These are phyloP conservation scores for Polydrusus pterygomalis DNA, from an alignment of 2,888 invertebrate genomes.

Conservation along the genomic window DNA sequence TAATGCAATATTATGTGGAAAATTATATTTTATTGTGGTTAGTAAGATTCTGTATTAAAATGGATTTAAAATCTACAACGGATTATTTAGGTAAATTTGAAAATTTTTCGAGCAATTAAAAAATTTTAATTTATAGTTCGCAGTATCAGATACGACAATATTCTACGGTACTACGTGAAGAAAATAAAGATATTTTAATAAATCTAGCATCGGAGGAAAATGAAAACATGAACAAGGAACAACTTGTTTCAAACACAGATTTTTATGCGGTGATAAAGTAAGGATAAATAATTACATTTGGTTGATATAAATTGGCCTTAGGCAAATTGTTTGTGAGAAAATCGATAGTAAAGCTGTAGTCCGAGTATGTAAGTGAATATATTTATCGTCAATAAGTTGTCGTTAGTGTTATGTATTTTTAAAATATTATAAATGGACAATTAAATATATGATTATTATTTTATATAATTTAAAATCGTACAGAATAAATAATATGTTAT, in stretches of 20 bases:
- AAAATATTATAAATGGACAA: neutral
- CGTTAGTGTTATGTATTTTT: neutral
- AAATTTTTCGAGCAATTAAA: too few relatives aligned
- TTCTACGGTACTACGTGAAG: slow-evolving; percentile 1
- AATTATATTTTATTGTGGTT: too few relatives aligned
- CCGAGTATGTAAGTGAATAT: neutral
- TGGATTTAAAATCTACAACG: neutral
- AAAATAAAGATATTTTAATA: slow-evolving; percentile 32
- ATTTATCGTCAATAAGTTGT: neutral
- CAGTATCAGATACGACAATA: slow-evolving; percentile 31
- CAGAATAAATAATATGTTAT: too few relatives aligned
- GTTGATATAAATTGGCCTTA: neutral
- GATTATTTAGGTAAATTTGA: neutral
- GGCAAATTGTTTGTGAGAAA: slow-evolving; percentile 22
- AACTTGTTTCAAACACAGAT: slow-evolving; percentile 7
- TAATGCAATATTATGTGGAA: too few relatives aligned
- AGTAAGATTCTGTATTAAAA: too few relatives aligned
- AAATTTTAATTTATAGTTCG: too few relatives aligned
- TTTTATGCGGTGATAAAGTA: slow-evolving; percentile 11
- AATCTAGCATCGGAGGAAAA: slow-evolving; percentile 22
- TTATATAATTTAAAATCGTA: neutral
- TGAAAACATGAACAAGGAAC: slow-evolving; percentile 11
- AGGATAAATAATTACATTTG: slow-evolving; percentile 1
- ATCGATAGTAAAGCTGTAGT: slow-evolving; percentile 8
- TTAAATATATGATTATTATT: neutral